Evolutionary conservation across 1,140 invertebrate genomes (phyloP).

Genomic region (Octopus bimaculoides): DNA sequence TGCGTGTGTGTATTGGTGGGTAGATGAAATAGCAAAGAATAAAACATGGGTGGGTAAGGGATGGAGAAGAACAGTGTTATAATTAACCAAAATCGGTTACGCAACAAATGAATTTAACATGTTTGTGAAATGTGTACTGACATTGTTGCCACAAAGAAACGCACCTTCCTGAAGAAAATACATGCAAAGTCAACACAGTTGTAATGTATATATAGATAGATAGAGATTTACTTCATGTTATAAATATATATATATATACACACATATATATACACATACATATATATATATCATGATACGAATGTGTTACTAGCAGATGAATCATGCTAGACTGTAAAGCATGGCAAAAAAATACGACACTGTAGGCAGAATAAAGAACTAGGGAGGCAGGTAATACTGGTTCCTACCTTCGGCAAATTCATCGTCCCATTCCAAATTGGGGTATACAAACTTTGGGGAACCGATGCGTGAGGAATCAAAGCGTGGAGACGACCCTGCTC

Average conservation of each 20-base stretch:
- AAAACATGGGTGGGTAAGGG: too few relatives aligned
- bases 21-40: too few relatives aligned
- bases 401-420: slow-evolving; percentile 68
- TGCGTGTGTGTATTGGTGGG: too few relatives aligned
- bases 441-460: slow-evolving; percentile 58
- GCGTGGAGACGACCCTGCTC: slow-evolving; percentile 30
- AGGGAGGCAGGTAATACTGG: slow-evolving; percentile 14
- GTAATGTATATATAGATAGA: slow-evolving; percentile 9
- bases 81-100: too few relatives aligned
- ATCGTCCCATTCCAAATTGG: slow-evolving; percentile 99
- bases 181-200: slow-evolving; percentile 20
- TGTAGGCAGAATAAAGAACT: slow-evolving; percentile 17
- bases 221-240: too few relatives aligned
- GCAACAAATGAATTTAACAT: too few relatives aligned
- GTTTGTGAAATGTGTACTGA: slow-evolving; percentile 1
- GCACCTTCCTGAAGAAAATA: slow-evolving; percentile 11
- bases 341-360: slow-evolving; percentile 13
- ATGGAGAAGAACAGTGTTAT: too few relatives aligned
- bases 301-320: neutral
- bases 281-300: too few relatives aligned
- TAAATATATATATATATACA: slow-evolving; percentile 5
- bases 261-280: neutral
- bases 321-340: slow-evolving; percentile 12
- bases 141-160: slow-evolving; percentile 10
- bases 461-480: slow-evolving; percentile 32